Evolutionary conservation across 2,888 invertebrate genomes (phyloP), one percentile per base, ranked within the genome.

Genomic region (Lasioglossum lativentre): DNA sequence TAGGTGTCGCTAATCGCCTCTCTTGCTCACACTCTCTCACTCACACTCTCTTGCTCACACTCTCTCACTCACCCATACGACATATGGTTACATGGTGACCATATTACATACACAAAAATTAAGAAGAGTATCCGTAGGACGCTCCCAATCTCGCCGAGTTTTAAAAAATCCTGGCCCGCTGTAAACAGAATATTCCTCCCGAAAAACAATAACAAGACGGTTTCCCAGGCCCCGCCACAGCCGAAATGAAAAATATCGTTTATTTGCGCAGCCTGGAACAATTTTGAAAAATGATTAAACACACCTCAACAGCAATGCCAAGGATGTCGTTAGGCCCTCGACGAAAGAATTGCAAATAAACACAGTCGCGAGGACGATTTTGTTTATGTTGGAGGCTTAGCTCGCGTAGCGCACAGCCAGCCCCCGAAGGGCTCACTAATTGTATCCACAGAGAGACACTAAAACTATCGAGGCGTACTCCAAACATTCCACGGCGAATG

Each of bases 381-480:
- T 63, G 63, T 63, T 30, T 63, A 63, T 16, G 30, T 63, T 63
- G 30, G 19, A 63, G 8, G 63, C 30, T 30, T 63, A 63, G 34
- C 34, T 34, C 34, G 38, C 6, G 23, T 8, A 12, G 38, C 34
- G 34, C 34, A n/a, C 34, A 56, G 4, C 56, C 56, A n/a, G n/a
- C n/a, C n/a, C 4, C 38, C 38, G 38, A 38, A 68, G 68, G 38
- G 68, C 68, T 38, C 10, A 68, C 87, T 89, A 87, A 91, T 90
- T 90, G 90, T 89, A 68, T 83, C 79, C 82, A 80, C 85, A 84
- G 83, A 88, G 89, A 91, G 38, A 68, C 91, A 91, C 91, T 87
- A 91, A 91, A 87, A 89, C 76, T 73, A 78, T 82, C 78, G 72
- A 85, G 77, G 80, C 88, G 83, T 86, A 87, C 77, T 88, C 81